Base-by-base conservation (phyloP, 1,140 invertebrate genomes). In the Drosophila gunungcola region DNA sequence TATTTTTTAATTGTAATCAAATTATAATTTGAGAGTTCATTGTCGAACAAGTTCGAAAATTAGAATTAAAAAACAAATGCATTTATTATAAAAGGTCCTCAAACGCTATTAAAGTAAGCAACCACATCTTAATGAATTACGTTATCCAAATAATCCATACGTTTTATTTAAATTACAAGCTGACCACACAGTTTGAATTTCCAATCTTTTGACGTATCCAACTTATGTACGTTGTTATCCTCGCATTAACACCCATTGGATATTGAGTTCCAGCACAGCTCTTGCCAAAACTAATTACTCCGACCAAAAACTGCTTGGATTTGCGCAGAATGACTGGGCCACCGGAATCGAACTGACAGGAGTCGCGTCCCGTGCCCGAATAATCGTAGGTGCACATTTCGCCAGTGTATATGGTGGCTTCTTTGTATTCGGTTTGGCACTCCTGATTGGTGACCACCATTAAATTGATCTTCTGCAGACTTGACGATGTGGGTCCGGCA, bases 271-370 rank as follows among this genome's bases (percentile, higher is more conserved):
- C 42, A 0, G 93, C 95, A 80, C 95, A 96, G 10, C 81, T 88
- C 54, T 93, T 93, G 7, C 95, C 95, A 80, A 95, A 96, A 2
- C 95, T 95, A 3, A 95, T 95, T 2, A 96, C 85, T 0, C 95
- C 95, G 21, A 94, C 54, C 0, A 95, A 51, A 16, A 89, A 92
- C 21, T 91, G 72, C 4, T 27, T 64, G 13, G 67, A 41, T 5
- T 25, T 43, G 0, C 73, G 68, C 10, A 46, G 58, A 10, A 90
- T 73, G 2, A 89, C 84, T 29, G 91, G 91, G 46, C 91, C 91
- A 16, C 91, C 91, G 6, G 91, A 92, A 54, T 92, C 91, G 13
- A 73, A 89, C 38, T 92, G 91, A 36, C 91, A 92, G 7, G 90
- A 84, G 16, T 92, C 91, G 0, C 80, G 79, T 1, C 46, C 43